phyloP scores from a whole-genome alignment of 2,113 vertebrate species.

The Saguinus imperator region DNA sequence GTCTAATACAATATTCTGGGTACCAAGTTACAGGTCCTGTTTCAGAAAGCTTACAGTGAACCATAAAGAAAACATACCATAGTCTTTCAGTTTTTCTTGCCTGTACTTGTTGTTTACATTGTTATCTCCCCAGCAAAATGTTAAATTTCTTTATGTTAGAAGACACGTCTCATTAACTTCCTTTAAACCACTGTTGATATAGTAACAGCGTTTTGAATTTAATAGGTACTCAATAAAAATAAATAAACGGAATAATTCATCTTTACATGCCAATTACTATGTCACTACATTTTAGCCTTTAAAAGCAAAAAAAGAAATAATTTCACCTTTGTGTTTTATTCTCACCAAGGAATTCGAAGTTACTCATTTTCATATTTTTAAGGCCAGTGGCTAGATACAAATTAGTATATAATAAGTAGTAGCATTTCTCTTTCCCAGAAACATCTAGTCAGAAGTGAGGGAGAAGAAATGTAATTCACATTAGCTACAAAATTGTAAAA shows the following conservation, averaged over 20 bases:
- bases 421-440: neutral
- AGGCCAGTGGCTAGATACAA: neutral
- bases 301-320: slow-evolving; percentile 11
- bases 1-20: neutral
- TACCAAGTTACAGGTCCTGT: neutral
- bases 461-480: neutral
- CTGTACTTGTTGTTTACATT: neutral
- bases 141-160: slow-evolving; percentile 24
- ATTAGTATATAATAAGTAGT: neutral
- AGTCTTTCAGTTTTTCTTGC: neutral
- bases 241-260: neutral
- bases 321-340: neutral
- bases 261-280: neutral
- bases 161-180: neutral
- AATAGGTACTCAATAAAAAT: neutral
- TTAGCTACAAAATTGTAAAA: slow-evolving; percentile 13
- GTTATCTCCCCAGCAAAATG: neutral
- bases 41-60: neutral
- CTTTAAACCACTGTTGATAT: neutral
- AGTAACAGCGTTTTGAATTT: neutral
- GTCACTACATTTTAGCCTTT: neutral
- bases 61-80: neutral
- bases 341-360: neutral
- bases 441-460: neutral
- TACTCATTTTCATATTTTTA: neutral